Percentiles rank a stretch among this genome's conserved stretches.
Evolutionary conservation across 2,113 vertebrate species (phyloP).

Genomic region (Callithrix jacchus): DNA sequence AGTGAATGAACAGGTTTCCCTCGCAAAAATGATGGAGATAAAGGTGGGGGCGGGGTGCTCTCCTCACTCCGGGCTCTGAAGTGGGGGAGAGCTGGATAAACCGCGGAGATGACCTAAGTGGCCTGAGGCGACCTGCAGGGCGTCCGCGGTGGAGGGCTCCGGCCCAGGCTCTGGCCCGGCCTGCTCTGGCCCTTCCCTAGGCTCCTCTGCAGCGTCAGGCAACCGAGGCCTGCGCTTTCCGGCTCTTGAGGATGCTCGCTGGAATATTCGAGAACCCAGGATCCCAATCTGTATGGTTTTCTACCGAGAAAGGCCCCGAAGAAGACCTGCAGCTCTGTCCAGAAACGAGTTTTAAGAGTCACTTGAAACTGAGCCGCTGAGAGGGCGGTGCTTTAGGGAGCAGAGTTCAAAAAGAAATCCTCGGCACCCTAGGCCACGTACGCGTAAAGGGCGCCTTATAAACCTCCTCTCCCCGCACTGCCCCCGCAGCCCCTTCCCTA

Average conservation of each 20-base stretch:
- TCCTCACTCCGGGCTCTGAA: not conserved
- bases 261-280: not conserved
- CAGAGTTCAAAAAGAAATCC: not conserved
- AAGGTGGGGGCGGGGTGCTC: not conserved
- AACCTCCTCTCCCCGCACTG: not conserved
- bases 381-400: not conserved
- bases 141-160: rapidly evolving
- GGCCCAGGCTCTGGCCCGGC: not conserved
- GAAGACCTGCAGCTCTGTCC: not conserved
- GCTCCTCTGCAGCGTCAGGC: rapidly evolving
- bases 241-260: rapidly evolving
- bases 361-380: not conserved
- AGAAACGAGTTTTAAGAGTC: not conserved
- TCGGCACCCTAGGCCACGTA: not conserved
- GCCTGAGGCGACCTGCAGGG: not conserved
- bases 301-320: not conserved
- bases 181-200: not conserved
- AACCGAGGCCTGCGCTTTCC: rapidly evolving
- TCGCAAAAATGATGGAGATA: not conserved
- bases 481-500: too few species aligned
- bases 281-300: not conserved
- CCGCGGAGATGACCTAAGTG: not conserved
- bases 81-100: not conserved
- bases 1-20: not conserved
- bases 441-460: not conserved